Evolutionary conservation across 2,888 invertebrate genomes (phyloP).

Genomic region (Nymphalis urticae): DNA sequence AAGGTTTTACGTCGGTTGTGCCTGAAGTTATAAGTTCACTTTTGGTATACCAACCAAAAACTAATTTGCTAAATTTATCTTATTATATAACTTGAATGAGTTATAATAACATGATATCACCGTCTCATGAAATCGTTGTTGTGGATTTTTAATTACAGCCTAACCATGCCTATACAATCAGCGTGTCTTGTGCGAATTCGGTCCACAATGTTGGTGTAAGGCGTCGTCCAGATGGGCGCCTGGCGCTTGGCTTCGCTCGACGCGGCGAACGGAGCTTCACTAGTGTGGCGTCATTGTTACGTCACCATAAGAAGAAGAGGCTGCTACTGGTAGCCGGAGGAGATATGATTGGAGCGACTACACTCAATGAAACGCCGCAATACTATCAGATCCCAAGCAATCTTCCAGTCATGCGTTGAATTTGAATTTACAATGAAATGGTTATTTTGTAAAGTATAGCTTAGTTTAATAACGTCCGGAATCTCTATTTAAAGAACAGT

Average conservation of each 20-base stretch:
- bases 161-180: slow-evolving; percentile 78
- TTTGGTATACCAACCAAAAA: no score
- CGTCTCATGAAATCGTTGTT: no score
- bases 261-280: slow-evolving; percentile 77
- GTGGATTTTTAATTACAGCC: slow-evolving; percentile 50
- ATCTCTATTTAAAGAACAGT: no score
- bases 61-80: no score
- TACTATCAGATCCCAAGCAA: slow-evolving; percentile 69
- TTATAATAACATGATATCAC: no score
- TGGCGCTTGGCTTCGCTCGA: slow-evolving; percentile 81
- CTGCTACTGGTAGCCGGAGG: slow-evolving; percentile 78
- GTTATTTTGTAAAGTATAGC: no score
- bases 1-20: no score
- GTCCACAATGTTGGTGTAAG: slow-evolving; percentile 83
- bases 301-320: slow-evolving; percentile 79
- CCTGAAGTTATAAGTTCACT: no score
- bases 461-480: no score
- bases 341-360: slow-evolving; percentile 74
- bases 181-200: slow-evolving; percentile 74
- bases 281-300: slow-evolving; percentile 75
- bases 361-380: slow-evolving; percentile 69
- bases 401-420: slow-evolving; percentile 24
- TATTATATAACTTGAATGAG: no score
- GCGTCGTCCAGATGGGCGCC: slow-evolving; percentile 74
- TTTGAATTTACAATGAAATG: no score